These are phyloP conservation scores for Leucophenga varia DNA, from an alignment of 1,140 invertebrate species.

Conservation along the genomic window DNA sequence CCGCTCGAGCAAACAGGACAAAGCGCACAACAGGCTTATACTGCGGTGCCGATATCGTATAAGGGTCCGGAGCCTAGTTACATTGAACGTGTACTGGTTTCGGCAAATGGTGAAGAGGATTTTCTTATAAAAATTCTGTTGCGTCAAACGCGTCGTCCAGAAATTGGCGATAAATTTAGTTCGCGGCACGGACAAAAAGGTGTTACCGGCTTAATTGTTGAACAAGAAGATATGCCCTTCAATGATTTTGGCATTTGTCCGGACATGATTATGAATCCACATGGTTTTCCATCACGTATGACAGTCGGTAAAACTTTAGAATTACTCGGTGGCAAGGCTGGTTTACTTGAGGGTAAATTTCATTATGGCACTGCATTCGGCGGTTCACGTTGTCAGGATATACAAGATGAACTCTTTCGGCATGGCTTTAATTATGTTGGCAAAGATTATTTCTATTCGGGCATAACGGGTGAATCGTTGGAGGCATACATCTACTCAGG, in stretches of 20 bases:
- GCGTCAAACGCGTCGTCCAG: slow-evolving; percentile 90
- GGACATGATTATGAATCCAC: slow-evolving; percentile 99
- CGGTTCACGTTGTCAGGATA: slow-evolving; percentile 85
- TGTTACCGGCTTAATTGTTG: slow-evolving; percentile 89
- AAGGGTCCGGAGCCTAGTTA: slow-evolving; percentile 85
- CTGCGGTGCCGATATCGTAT: slow-evolving; percentile 67
- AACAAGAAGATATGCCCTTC: slow-evolving; percentile 98
- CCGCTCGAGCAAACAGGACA: slow-evolving; percentile 61
- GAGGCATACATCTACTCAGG: slow-evolving; percentile 97
- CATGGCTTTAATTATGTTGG: slow-evolving; percentile 96
- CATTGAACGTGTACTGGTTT: slow-evolving; percentile 95
- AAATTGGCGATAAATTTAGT: slow-evolving; percentile 99
- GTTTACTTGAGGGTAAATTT: slow-evolving; percentile 86
- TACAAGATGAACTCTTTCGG: slow-evolving; percentile 78
- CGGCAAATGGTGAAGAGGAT: slow-evolving; percentile 87
- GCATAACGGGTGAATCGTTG: slow-evolving; percentile 91
- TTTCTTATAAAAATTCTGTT: slow-evolving; percentile 90
- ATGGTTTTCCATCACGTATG: slow-evolving; percentile 99
- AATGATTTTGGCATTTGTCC: slow-evolving; percentile 94
- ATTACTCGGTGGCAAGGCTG: slow-evolving; percentile 94
- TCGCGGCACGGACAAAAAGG: slow-evolving; percentile 99
- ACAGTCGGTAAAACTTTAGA: slow-evolving; percentile 99
- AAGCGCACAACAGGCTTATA: slow-evolving; percentile 51
- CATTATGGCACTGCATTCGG: slow-evolving; percentile 95
- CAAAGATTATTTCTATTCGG: slow-evolving; percentile 98